These are phyloP conservation scores for Ectobius pallidus DNA, from an alignment of 2,888 invertebrate genomes.

Conservation along the genomic window DNA sequence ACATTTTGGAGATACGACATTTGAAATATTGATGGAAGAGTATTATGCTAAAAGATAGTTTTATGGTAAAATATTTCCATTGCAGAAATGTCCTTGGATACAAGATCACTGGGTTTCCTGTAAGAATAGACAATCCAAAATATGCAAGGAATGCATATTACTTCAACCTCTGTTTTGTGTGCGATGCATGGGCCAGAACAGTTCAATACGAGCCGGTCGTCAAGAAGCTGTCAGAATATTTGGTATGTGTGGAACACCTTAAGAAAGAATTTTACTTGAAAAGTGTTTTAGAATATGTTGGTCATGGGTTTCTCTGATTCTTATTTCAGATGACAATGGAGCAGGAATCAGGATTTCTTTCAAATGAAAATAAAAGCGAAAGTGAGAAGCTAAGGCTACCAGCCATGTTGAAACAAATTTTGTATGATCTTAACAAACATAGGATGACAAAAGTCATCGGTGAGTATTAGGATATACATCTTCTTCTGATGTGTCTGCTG, in stretches of 20 bases:
- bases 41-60: too few relatives aligned
- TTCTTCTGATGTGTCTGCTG: too few relatives aligned
- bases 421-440: conserved; percentile 80
- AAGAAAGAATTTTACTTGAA: background rate
- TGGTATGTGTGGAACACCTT: conserved; percentile 66
- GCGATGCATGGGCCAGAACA: conserved; percentile 86
- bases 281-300: too few relatives aligned
- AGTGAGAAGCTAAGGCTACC: conserved; percentile 73
- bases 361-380: conserved; percentile 58
- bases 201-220: conserved; percentile 94
- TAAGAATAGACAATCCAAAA: conserved; percentile 84
- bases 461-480: conserved; percentile 54
- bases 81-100: conserved; percentile 75
- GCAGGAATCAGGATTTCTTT: conserved; percentile 84
- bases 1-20: too few relatives aligned
- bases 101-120: conserved; percentile 92
- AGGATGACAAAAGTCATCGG: conserved; percentile 76
- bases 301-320: too few relatives aligned
- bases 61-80: too few relatives aligned
- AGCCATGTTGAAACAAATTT: conserved; percentile 77
- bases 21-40: too few relatives aligned
- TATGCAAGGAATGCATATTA: conserved; percentile 94
- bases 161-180: conserved; percentile 95
- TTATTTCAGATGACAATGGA: conserved; percentile 79
- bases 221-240: conserved; percentile 90